Evolutionary conservation across 2,113 vertebrate species (phyloP), one percentile per base, ranked within the genome.

Genomic region (Macaca nemestrina): DNA sequence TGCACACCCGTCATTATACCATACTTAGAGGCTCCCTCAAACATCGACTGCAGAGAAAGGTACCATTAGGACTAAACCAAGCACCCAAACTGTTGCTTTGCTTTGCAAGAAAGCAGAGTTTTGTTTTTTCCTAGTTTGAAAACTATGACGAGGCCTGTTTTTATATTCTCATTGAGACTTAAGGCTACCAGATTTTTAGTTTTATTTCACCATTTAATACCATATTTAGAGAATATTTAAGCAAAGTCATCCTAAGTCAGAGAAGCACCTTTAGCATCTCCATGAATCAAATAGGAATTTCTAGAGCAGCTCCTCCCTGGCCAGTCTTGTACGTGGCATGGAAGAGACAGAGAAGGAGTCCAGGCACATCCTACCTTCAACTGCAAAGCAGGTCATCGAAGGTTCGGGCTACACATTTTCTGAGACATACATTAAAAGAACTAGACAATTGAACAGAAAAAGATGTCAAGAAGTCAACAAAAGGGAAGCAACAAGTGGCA

Each of bases 11-110:
- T 97, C 95, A 97, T 98, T 96, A 97, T 20, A 59, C 30, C 48
- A 68, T 93, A 88, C 93, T 97, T 84, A 88, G 70, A 80, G 45
- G 76, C 84, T 82, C 67, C 89, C 94, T 98, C 94, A 92, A 93
- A 97, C 92, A 93, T 64, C 35, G 20, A 52, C 95, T 94, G 64
- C 22, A 16, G 72, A 96, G 16, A n/a, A 95, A 96, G 96, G 95
- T 97, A 85, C 88, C 90, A 90, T 94, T 85, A 96, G 88, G 52
- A 83, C 76, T 43, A 92, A 95, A 80, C 83, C 80, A 17, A 81
- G 87, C 72, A 79, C 81, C 83, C 88, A 72, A 45, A 88, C 90
- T 9, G 27, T 4, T 75, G 79, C 76, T 93, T 38, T 59, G 83
- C 57, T 6, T 16, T 82, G 84, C 92, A 78, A 76, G 43, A 76